Evolutionary conservation across 1,140 invertebrate species (phyloP), one percentile per base, ranked within the genome.

Genomic region (Drosophila neocordata): DNA sequence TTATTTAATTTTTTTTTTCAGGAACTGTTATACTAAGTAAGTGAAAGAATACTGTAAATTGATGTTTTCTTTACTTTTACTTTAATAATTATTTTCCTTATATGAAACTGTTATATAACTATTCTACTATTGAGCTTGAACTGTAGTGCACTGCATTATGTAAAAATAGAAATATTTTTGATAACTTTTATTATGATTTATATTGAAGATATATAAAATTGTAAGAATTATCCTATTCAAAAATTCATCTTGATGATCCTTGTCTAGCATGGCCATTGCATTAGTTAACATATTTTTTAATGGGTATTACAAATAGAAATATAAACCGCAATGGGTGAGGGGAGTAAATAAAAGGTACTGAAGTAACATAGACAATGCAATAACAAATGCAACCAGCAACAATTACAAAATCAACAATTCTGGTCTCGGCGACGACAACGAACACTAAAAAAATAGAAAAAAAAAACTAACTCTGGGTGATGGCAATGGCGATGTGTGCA

Each of bases 391-490:
- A 79, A 70, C 73, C 69, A 80, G 58, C 79, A 78, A 82, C 79
- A 82, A 82, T 82, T 82, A 82, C 79, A 77, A 81, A 77, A 82
- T 82, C 74, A 82, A 67, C 79, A 69, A 82, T 82, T 82, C 79
- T 82, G 79, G 79, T 82, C 79, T 61, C 79, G 70, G 70, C 69
- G 34, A 13, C 51, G 55, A 27, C 38, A 22, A 48, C 41, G 15
- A 48, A 4, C n/a, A 44, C 41, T 15, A 44, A 44, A 7, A 15
- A 13, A 55, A 53, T n/a, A n/a, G 41, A 24, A 24, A 1, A n/a
- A n/a, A n/a, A n/a, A n/a, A n/a, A n/a, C n/a, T n/a, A 1, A 31
- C 27, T 31, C 20, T 58, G 59, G 41, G 24, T 24, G 22, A 22
- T 57, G 55, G 55, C 55, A 2, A 35, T 56, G 51, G 48, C 59